phyloP scores from a whole-genome alignment of 2,113 vertebrate species.

The Gnathonemus echidnorhynchus region DNA sequence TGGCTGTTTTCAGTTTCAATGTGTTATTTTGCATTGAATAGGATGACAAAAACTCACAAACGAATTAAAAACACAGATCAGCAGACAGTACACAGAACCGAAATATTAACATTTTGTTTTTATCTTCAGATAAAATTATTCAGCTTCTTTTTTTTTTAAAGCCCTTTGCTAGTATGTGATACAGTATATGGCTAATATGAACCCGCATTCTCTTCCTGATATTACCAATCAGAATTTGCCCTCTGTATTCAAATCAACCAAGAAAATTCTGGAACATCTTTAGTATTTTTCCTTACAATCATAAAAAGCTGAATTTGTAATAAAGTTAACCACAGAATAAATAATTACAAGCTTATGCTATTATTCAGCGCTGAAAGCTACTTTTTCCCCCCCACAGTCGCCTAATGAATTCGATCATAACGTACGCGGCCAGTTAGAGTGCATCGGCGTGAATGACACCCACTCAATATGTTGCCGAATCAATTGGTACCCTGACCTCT shows the following conservation, averaged over 20 bases:
- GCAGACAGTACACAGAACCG: background rate
- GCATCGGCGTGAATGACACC: background rate
- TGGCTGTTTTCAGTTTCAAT: background rate
- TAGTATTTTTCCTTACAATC: background rate
- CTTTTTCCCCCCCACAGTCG: background rate
- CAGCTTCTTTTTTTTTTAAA: background rate
- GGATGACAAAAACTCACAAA: background rate
- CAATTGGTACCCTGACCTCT: background rate
- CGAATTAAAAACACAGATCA: background rate
- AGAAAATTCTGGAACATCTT: background rate
- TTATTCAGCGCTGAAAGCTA: background rate
- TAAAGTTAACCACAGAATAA: background rate
- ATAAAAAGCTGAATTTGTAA: background rate
- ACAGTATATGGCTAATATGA: background rate
- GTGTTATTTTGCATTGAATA: background rate
- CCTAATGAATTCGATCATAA: slow-evolving; percentile 15
- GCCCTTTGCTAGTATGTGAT: background rate
- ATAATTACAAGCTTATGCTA: background rate
- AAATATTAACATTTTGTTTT: background rate
- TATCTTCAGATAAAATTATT: background rate
- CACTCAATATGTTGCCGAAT: background rate
- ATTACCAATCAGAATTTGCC: background rate
- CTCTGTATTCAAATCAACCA: background rate
- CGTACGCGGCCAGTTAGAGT: background rate
- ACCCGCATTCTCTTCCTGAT: background rate